Evolutionary conservation across 1,140 invertebrate species (phyloP), one percentile per base, ranked within the genome.

Genomic region (Luehdorfia chinensis): DNA sequence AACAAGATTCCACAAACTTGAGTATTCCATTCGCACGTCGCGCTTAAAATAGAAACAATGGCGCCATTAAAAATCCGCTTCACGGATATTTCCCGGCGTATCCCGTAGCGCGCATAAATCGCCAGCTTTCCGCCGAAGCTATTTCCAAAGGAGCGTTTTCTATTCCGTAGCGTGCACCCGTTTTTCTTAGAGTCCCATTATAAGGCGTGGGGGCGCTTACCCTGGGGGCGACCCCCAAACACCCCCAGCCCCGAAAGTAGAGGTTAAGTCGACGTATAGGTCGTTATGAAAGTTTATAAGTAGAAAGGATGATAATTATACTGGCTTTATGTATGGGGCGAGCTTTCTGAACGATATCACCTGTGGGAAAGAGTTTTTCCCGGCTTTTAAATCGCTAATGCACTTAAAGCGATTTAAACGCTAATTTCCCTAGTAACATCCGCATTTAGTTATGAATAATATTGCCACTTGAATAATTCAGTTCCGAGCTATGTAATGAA

Each of bases 281-380:
- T 78, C 79, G 70, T 86, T 86, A 76, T 80, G 73, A 84, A 86
- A 86, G 77, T 86, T 84, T 86, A 86, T 85, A 86, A 86, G 83
- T 80, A 76, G 76, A 83, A 86, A 73, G 78, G 78, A 86, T 86
- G 79, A 84, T 86, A 86, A 86, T 86, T 86, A 84, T 81, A 77
- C 59, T 69, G 65, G 66, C 47, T 77, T 76, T 75, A 81, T 68
- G 77, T 75, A 71, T 72, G 66, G 63, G 59, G 75, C 70, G 74
- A 77, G 78, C 66, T 76, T 75, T 75, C 70, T 70, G 66, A 75
- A 60, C 65, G 72, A 63, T 75, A 75, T 71, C 67, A 66, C 71
- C 66, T 69, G 49, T 50, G 53, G 47, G 49, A 63, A 68, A 63
- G 63, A 64, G 57, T 69, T 77, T 65, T 65, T 37, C 53, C 46